Conservation (phyloP, 2,113 vertebrate species). For the Indicator maculatus region DNA sequence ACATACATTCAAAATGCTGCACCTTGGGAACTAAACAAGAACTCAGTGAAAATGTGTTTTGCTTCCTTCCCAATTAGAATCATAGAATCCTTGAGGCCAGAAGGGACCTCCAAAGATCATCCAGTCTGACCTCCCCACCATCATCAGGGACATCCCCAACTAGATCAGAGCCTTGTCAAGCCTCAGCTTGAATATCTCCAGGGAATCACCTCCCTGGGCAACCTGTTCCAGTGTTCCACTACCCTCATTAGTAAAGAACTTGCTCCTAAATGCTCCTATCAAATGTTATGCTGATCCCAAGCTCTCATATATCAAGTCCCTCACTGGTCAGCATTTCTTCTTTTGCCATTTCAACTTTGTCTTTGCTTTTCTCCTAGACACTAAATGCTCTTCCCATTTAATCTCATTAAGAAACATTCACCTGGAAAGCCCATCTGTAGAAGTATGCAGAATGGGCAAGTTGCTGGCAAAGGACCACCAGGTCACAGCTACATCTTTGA, state of each 20-base stretch:
- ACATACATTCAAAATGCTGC: neutral
- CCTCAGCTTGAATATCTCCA: too few species aligned
- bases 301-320: neutral
- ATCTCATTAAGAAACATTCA: neutral
- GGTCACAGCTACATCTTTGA: neutral
- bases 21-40: neutral
- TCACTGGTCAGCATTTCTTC: neutral
- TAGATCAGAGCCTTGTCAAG: too few species aligned
- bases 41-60: neutral
- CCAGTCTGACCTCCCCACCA: too few species aligned
- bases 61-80: neutral
- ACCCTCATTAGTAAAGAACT: too few species aligned
- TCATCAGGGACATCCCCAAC: too few species aligned
- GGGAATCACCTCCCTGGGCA: too few species aligned
- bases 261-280: neutral
- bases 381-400: neutral
- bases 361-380: neutral
- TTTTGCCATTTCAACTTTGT: neutral
- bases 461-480: neutral
- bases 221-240: too few species aligned
- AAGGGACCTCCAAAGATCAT: too few species aligned
- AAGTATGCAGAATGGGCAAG: neutral
- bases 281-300: neutral
- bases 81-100: too few species aligned
- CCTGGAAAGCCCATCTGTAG: neutral